A percentile compares a stretch with the other conserved stretches of the same genome.
Conservation (phyloP, 2,888 invertebrate species). For the Deroplatys truncata region DNA sequence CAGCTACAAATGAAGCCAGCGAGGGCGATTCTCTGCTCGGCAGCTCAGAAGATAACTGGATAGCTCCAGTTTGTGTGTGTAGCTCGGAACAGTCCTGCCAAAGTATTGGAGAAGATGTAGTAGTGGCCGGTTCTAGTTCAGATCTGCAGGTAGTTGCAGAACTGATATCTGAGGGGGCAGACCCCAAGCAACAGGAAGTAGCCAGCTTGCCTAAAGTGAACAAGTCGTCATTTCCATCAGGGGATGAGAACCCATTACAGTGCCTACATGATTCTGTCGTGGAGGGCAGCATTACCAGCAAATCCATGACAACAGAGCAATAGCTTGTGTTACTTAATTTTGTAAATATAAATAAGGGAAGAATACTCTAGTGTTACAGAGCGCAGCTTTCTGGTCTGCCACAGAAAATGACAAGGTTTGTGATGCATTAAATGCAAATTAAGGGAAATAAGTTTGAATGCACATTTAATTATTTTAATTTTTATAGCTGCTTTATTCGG, state of each 20-base stretch:
- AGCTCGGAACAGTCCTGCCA: not conserved
- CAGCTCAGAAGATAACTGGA: not conserved
- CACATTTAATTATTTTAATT: not conserved
- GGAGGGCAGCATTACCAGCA: not conserved
- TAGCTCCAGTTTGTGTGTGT: not conserved
- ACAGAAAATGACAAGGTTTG: not conserved
- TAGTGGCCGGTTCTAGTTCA: not conserved
- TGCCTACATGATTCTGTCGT: not conserved
- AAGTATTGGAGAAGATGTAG: not conserved
- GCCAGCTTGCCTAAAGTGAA: not conserved
- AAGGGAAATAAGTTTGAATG: not conserved
- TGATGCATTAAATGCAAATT: not conserved
- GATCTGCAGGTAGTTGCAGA: not conserved
- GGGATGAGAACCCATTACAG: not conserved
- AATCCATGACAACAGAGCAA: not conserved
- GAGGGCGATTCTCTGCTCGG: conserved; percentile 13
- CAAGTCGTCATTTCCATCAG: not conserved
- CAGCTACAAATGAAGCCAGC: not conserved
- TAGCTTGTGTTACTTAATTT: not conserved
- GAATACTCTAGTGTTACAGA: not conserved
- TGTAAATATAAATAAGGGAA: not conserved
- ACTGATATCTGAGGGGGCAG: not conserved
- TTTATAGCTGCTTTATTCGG: no score
- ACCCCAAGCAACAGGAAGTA: no score
- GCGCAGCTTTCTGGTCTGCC: not conserved